A percentile compares a stretch with the other conserved stretches of the same genome.
Evolutionary conservation across 2,113 vertebrate species (phyloP).

Genomic region (Gymnogyps californianus): DNA sequence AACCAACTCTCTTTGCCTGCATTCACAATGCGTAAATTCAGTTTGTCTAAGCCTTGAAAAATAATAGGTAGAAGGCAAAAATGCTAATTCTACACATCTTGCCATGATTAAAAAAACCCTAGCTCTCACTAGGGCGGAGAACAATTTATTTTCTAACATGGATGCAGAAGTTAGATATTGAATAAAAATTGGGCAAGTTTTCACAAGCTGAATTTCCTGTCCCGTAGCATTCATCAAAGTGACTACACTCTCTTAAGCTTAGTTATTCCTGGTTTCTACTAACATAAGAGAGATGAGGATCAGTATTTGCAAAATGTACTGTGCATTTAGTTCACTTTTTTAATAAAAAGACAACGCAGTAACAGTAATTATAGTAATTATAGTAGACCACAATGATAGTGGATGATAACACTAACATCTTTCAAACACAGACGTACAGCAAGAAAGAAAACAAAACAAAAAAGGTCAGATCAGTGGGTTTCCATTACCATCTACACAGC

Average conservation of each 20-base stretch:
- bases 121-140: not conserved
- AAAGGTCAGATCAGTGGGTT: not conserved
- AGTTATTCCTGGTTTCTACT: not conserved
- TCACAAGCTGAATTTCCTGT: not conserved
- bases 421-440: not conserved
- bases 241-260: not conserved
- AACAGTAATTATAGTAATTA: not conserved
- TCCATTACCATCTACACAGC: not conserved
- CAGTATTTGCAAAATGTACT: not conserved
- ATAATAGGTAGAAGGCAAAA: not conserved
- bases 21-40: not conserved
- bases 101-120: not conserved
- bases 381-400: not conserved
- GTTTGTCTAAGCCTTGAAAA: not conserved
- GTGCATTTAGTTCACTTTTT: not conserved
- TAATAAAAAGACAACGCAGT: not conserved
- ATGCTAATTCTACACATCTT: not conserved
- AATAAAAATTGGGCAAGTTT: not conserved
- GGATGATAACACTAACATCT: not conserved
- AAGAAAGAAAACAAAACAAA: not conserved
- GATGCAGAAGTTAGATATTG: not conserved
- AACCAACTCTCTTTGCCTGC: not conserved
- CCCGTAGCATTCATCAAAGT: not conserved
- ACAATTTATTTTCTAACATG: not conserved
- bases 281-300: not conserved